Base-by-base conservation (phyloP, 37 sponge, comb jelly and placozoan genomes). In the Hexactinellida sp. region DNA sequence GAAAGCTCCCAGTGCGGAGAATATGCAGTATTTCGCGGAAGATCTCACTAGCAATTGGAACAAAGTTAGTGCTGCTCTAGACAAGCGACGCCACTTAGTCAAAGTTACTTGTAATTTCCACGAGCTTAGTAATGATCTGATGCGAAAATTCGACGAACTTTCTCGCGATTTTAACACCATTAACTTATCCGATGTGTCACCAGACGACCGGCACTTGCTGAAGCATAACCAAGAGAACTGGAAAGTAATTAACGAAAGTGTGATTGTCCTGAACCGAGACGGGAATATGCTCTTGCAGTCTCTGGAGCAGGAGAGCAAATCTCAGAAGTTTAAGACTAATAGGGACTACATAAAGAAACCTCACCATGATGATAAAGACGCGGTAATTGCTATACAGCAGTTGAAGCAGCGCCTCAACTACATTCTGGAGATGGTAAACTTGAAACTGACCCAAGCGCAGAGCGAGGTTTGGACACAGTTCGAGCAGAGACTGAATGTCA, bases 41-140 rank as follows among this genome's bases (percentile, higher is more conserved):
- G 76, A 63, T 63, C 76, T 63, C 30, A n/a, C 28, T 3, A 63
- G 13, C 13, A 63, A 63, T 63, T 63, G 76, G 76, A 63, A 63
- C 76, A 63, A 63, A 28, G 76, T 63, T 10, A 63, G 30, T 23
- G 76, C 76, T 25, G 3, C 76, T 63, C 76, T 63, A 21, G 76
- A 63, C 76, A 63, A 63, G 13, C 76, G 76, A 25, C 76, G 76
- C 13, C 76, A 63, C 30, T 28, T 63, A 32, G 76, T 63, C 34
- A 63, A 63, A 32, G 76, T 63, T 23, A 63, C 76, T 23, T 63
- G 76, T n/a, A 63, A 63, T 63, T 63, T 63, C 76, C 76, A 63
- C 13, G 76, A 63, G 13, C 76, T 63, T 10, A 63, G 76, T 63
- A 63, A 63, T 63, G 76, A 63, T 63, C 13, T 63, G 76, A n/a